Conservation (phyloP, 2,888 invertebrate species). For the Drosophila formosana region DNA sequence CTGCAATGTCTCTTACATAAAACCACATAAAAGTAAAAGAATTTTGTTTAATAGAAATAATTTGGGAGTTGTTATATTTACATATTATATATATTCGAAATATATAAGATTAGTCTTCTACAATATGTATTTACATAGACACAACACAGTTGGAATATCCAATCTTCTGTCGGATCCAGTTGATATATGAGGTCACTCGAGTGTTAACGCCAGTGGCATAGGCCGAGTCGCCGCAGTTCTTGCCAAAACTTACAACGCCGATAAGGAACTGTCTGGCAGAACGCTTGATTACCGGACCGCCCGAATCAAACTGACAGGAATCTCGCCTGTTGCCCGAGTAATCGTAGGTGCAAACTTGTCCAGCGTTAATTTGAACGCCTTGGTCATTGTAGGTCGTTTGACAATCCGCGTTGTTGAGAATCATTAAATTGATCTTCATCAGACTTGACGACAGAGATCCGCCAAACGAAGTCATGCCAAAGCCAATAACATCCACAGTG, state of each 20-base stretch:
- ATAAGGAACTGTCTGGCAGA: slow-evolving; percentile 82
- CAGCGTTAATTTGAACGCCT: slow-evolving; percentile 35
- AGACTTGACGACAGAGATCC: slow-evolving; percentile 85
- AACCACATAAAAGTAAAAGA: neutral
- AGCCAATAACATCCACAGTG: slow-evolving; percentile 83
- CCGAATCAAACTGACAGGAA: slow-evolving; percentile 86
- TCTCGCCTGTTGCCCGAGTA: slow-evolving; percentile 79
- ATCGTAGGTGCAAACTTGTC: slow-evolving; percentile 79
- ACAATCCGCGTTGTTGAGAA: slow-evolving; percentile 58
- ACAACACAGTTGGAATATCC: slow-evolving; percentile 61
- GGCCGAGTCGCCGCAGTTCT: slow-evolving; percentile 84
- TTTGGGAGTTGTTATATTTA: neutral
- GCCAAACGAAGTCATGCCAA: slow-evolving; percentile 86
- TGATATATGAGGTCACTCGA: slow-evolving; percentile 86
- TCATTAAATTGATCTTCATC: slow-evolving; percentile 85
- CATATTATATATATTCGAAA: neutral
- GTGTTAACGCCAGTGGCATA: slow-evolving; percentile 86
- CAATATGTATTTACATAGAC: slow-evolving; percentile 20
- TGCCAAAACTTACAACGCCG: slow-evolving; percentile 87
- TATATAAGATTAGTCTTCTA: neutral
- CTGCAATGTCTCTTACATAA: too few species aligned
- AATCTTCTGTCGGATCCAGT: slow-evolving; percentile 86
- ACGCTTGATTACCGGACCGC: slow-evolving; percentile 86
- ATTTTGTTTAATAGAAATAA: neutral
- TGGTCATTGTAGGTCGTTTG: slow-evolving; percentile 44